Base-by-base conservation (phyloP, 2,113 vertebrate genomes). In the Seriola quinqueradiata region DNA sequence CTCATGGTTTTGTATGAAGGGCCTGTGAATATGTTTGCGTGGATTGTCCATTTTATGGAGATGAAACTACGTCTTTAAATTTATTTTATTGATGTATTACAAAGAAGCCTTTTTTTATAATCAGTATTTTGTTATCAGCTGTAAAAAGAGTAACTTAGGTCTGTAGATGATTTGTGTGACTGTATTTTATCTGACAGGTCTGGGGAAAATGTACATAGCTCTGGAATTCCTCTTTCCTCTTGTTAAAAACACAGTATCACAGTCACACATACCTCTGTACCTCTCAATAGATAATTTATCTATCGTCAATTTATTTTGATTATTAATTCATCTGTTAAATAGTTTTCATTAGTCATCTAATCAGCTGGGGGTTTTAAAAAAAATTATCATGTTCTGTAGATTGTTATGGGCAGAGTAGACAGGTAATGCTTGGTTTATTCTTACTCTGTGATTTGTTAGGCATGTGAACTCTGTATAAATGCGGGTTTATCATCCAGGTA, bases 91-190 rank as follows among this genome's bases (percentile, higher is more conserved):
- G 50, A 36, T 54, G 1, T 59, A 25, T 80, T 40, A 40, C 44
- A 83, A 57, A 61, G 16, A 60, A n/a, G 3, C 6, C 16, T 57
- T 57, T 60, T 52, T 64, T 21, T 54, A 17, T 80, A 44, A 60
- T 57, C 75, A 42, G 32, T 25, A 17, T 75, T 82, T 83, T 83
- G 42, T 66, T 84, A 58, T 75, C 64, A 48, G 34, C 61, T 77
- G 54, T 59, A 77, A 79, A 83, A n/a, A 28, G 28, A 28, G 2
- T 2, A 28, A 28, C 28, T 48, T 61, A 16, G 77, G 44, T 67
- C 71, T 59, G 77, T 81, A 23, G n/a, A 78, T 85, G 76, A 86
- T 84, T 90, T 73, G 40, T 63, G 28, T 25, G 58, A 23, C 36
- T 25, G 10, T 52, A 6, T 70, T 82, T 34, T 23, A 44, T 38